These are phyloP conservation scores for Alauda arvensis DNA, from an alignment of 2,797 vertebrate genomes.

Conservation along the genomic window DNA sequence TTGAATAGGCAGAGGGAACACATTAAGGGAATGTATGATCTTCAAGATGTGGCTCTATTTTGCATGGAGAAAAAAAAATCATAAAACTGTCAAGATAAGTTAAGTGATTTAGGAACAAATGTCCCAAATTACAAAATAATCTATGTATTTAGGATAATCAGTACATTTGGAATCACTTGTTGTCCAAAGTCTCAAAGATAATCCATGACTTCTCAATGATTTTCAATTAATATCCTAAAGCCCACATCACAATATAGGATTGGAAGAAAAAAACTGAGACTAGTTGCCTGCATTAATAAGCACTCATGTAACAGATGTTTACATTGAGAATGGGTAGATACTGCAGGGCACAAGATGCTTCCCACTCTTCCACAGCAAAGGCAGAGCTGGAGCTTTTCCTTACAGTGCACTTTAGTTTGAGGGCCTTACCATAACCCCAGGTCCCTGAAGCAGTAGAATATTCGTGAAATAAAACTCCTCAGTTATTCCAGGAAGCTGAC, in stretches of 20 bases:
- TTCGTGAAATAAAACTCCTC: background rate
- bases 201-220: background rate
- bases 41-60: background rate
- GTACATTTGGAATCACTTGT: background rate
- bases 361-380: background rate
- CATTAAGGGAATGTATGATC: background rate
- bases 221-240: background rate
- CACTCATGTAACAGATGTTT: background rate
- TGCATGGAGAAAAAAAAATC: background rate
- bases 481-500: conserved; percentile 53
- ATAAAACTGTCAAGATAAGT: background rate
- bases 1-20: background rate
- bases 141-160: background rate
- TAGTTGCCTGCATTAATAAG: background rate
- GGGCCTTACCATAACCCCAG: background rate
- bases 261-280: background rate
- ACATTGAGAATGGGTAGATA: background rate
- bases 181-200: background rate
- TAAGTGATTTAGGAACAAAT: background rate
- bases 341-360: background rate
- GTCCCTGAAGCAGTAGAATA: background rate
- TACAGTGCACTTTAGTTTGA: accelerated
- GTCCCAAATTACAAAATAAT: background rate
- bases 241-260: background rate
- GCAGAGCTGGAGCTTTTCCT: background rate